These are phyloP conservation scores for Pluvialis apricaria DNA, from an alignment of 2,113 vertebrate species.

Conservation along the genomic window DNA sequence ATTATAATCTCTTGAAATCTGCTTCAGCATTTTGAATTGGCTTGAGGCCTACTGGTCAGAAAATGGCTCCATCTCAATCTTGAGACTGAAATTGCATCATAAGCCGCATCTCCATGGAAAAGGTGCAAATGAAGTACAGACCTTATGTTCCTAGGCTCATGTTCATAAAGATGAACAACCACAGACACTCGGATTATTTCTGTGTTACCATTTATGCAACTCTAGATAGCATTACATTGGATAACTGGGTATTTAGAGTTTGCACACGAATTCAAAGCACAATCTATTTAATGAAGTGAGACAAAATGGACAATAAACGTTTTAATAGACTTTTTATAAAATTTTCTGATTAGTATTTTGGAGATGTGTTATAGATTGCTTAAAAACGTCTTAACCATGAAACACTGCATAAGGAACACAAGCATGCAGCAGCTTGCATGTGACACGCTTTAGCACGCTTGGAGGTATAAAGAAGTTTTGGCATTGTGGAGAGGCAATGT, in stretches of 20 bases:
- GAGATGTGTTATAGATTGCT: not conserved
- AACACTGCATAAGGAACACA: not conserved
- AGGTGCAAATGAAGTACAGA: not conserved
- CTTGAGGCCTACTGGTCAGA: not conserved
- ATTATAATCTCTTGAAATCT: constrained; percentile 15
- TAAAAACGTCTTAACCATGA: not conserved
- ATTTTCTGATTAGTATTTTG: not conserved
- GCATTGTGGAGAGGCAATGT: not conserved
- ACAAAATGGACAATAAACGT: not conserved
- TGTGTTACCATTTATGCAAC: not conserved
- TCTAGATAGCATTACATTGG: not conserved
- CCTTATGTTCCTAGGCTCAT: not conserved
- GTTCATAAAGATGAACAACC: not conserved
- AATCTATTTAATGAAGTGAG: not conserved
- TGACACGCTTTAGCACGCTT: constrained; percentile 21
- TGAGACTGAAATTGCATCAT: not conserved
- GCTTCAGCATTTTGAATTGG: not conserved
- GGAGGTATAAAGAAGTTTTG: constrained; percentile 1
- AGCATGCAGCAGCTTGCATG: constrained; percentile 53
- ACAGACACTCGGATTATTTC: not conserved
- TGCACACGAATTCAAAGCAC: not conserved
- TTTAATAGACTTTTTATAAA: not conserved
- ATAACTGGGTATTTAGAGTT: not conserved
- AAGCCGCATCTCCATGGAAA: not conserved
- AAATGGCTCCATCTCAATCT: not conserved